Conservation (phyloP, 2,113 vertebrate species). For the Nibea coibor region DNA sequence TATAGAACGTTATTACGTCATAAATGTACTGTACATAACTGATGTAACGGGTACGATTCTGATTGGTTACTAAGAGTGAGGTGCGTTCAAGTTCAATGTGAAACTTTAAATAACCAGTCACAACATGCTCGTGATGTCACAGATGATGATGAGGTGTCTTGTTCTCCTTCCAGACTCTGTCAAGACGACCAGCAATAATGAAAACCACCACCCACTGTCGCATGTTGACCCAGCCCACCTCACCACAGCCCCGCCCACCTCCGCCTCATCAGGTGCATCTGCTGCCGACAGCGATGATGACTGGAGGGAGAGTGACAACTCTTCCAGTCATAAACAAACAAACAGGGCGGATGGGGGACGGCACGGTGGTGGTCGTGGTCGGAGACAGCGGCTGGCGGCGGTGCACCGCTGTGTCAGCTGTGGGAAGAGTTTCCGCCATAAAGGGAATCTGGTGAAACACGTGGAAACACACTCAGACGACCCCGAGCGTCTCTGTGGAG, state of each 20-base stretch:
- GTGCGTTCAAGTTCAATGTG: too few species aligned
- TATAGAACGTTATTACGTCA: too few species aligned
- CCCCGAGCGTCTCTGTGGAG: slow-evolving; percentile 19
- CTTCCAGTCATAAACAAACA: neutral
- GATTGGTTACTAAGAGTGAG: too few species aligned
- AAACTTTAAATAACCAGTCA: too few species aligned
- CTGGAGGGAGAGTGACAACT: neutral
- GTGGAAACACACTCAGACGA: slow-evolving; percentile 12
- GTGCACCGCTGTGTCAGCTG: slow-evolving; percentile 31
- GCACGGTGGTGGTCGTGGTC: too few species aligned
- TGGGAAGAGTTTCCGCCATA: slow-evolving; percentile 38
- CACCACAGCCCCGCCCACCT: neutral
- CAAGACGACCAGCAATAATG: neutral
- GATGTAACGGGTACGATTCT: too few species aligned
- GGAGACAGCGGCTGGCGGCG: neutral
- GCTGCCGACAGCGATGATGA: slow-evolving; percentile 19
- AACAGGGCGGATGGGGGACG: neutral
- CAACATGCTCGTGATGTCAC: too few species aligned
- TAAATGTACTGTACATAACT: too few species aligned
- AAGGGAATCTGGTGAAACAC: slow-evolving; percentile 46
- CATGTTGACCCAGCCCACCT: neutral
- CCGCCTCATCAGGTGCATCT: slow-evolving; percentile 10
- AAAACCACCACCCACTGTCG: neutral
- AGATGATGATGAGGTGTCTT: too few species aligned
- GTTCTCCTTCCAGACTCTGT: slow-evolving; percentile 27